Percentiles rank a stretch among this genome's conserved stretches.
Evolutionary conservation across 2,113 vertebrate genomes (phyloP).

Genomic region (Anthoscopus minutus): DNA sequence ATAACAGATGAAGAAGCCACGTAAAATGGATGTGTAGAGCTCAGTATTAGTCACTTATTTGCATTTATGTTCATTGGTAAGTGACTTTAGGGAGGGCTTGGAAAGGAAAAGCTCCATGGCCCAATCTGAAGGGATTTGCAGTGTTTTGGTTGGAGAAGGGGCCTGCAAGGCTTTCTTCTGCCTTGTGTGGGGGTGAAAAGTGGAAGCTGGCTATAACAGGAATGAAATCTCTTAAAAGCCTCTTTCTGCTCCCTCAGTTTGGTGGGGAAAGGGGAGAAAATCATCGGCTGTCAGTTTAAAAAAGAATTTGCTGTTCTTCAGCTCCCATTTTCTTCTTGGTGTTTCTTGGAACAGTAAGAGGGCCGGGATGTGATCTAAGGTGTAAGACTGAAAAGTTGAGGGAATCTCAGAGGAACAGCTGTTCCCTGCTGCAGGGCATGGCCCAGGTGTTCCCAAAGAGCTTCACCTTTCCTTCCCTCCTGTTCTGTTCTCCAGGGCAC

Average conservation of each 20-base stretch:
- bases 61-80: neutral
- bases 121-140: neutral
- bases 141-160: neutral
- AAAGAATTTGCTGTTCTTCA: neutral
- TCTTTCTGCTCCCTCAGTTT: neutral
- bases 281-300: neutral
- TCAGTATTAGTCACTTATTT: neutral
- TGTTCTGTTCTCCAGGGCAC: fast-evolving
- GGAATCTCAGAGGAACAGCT: neutral
- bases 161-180: neutral
- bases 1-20: neutral
- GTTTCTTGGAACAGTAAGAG: neutral
- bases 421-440: neutral
- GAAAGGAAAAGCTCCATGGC: neutral
- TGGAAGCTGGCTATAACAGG: neutral
- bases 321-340: neutral
- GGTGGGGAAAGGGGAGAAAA: neutral
- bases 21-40: neutral
- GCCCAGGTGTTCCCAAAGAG: neutral
- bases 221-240: neutral
- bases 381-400: neutral
- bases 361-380: neutral
- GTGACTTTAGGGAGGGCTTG: neutral
- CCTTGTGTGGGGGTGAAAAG: neutral
- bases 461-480: neutral